Percentiles rank a stretch among this genome's conserved stretches.
Evolutionary conservation across 2,113 vertebrate genomes (phyloP).

Genomic region (Bombycilla garrulus): DNA sequence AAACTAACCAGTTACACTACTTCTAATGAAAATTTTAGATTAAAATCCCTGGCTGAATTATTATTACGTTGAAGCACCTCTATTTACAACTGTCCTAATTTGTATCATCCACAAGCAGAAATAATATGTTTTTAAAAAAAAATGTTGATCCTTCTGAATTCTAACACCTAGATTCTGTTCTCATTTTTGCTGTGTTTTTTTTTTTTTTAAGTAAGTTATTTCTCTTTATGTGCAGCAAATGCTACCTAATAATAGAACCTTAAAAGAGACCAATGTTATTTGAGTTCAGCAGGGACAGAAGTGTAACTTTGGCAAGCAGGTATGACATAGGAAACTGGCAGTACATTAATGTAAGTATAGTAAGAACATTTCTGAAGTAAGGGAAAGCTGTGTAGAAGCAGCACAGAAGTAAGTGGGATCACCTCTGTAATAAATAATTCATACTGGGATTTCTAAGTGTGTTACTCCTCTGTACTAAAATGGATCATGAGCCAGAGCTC

Average conservation of each 20-base stretch:
- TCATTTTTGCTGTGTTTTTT: background rate
- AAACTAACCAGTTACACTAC: background rate
- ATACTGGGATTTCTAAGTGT: background rate
- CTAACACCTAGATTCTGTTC: background rate
- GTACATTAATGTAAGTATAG: background rate
- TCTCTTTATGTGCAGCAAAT: background rate
- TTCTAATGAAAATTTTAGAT: background rate
- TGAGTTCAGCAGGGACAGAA: background rate
- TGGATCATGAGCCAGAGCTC: background rate
- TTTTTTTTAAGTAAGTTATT: background rate
- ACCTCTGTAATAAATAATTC: background rate
- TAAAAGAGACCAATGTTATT: background rate
- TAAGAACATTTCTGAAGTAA: background rate
- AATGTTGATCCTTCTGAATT: background rate
- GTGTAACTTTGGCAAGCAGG: background rate
- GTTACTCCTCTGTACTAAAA: background rate
- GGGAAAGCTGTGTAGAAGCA: background rate
- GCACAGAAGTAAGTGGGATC: background rate
- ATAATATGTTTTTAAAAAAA: background rate
- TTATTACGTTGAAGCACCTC: too few species aligned
- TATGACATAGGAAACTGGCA: background rate
- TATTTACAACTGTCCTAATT: background rate
- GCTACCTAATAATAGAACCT: background rate
- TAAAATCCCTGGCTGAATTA: background rate
- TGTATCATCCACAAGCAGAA: background rate